Evolutionary conservation across 2,113 vertebrate genomes (phyloP).

Genomic region (Brachyhypopomus gauderio): DNA sequence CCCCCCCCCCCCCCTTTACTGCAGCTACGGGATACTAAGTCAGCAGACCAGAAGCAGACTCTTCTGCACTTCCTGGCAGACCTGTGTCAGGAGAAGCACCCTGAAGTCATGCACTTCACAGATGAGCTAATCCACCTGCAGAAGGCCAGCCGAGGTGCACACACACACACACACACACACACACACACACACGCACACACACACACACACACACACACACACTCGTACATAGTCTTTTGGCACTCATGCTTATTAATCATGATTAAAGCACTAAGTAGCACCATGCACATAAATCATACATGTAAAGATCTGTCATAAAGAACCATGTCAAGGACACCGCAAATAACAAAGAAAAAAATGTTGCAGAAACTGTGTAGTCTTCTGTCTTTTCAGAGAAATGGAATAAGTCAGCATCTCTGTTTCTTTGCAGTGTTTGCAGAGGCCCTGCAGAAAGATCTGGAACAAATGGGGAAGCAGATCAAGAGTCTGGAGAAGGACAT

Average conservation of each 20-base stretch:
- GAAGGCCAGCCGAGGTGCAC: constrained; percentile 87
- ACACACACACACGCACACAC: too few relatives aligned
- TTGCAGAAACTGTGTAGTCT: too few relatives aligned
- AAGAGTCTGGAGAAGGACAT: constrained; percentile 74
- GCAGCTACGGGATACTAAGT: constrained; percentile 81
- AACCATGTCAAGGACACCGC: too few relatives aligned
- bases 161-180: too few relatives aligned
- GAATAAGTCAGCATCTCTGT: background rate
- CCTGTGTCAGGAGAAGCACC: constrained; percentile 80
- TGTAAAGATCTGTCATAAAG: too few relatives aligned
- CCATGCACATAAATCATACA: too few relatives aligned
- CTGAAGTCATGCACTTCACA: constrained; percentile 81
- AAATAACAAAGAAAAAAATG: too few relatives aligned
- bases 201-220: too few relatives aligned
- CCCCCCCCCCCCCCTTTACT: background rate
- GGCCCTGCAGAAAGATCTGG: constrained; percentile 83
- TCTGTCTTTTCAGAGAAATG: background rate
- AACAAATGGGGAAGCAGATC: constrained; percentile 81
- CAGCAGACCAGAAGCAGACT: constrained; percentile 83
- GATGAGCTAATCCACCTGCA: constrained; percentile 90
- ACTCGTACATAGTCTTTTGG: too few relatives aligned
- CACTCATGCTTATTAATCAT: too few relatives aligned
- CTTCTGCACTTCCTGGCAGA: constrained; percentile 89
- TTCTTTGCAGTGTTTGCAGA: constrained; percentile 77
- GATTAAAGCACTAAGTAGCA: too few relatives aligned